These are phyloP conservation scores for Stictonetta naevosa DNA, from an alignment of 2,113 vertebrate genomes.

Conservation along the genomic window DNA sequence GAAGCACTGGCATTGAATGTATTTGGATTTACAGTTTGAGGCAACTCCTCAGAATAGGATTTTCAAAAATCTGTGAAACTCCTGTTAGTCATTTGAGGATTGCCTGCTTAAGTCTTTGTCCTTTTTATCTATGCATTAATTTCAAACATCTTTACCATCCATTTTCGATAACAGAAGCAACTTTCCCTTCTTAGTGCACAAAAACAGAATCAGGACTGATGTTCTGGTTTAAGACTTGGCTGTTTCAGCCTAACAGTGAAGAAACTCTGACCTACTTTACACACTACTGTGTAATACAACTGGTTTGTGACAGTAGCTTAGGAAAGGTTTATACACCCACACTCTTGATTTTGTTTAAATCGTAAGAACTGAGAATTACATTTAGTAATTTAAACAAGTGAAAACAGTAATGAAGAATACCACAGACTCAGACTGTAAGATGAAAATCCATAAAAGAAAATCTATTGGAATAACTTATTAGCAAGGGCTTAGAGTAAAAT, in stretches of 20 bases:
- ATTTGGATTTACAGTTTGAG: background rate
- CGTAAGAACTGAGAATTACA: background rate
- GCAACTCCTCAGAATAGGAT: background rate
- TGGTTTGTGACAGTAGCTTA: background rate
- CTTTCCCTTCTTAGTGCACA: background rate
- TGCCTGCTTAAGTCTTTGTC: background rate
- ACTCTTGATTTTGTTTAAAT: background rate
- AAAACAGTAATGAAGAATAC: conserved; percentile 11
- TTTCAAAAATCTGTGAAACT: background rate
- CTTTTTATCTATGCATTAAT: background rate
- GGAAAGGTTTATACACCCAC: background rate
- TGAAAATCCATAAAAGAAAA: conserved; percentile 54
- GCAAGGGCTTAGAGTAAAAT: conserved; percentile 33
- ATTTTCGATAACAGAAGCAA: background rate
- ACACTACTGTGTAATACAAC: background rate
- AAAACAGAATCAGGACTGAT: background rate
- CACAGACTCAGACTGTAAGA: background rate
- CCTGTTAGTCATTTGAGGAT: background rate
- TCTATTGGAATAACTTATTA: conserved; percentile 50
- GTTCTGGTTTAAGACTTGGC: background rate
- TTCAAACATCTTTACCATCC: background rate
- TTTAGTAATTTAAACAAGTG: background rate
- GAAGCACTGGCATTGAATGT: background rate
- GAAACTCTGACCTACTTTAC: conserved; percentile 5
- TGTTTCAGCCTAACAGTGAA: background rate